phyloP scores from a whole-genome alignment of 2,113 vertebrate genomes.

The Ariopsis seemanni region DNA sequence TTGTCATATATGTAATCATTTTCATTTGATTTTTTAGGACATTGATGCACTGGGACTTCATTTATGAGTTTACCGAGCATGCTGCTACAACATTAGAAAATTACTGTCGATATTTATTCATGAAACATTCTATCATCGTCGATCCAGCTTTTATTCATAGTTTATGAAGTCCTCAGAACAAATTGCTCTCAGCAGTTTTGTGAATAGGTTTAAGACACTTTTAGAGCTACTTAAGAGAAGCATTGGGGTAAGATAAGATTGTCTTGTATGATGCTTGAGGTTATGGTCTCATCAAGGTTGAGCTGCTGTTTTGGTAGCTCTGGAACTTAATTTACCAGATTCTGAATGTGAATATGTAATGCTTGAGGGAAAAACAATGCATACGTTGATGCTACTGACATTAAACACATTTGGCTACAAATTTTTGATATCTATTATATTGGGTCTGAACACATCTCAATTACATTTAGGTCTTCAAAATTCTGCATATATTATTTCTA shows the following conservation, averaged over 20 bases:
- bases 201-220: background rate
- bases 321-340: background rate
- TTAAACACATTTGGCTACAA: background rate
- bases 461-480: background rate
- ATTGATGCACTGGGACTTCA: background rate
- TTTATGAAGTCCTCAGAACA: background rate
- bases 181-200: background rate
- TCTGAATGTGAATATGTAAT: background rate
- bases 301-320: background rate
- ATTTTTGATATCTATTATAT: background rate
- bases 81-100: background rate
- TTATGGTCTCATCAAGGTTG: background rate
- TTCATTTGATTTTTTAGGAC: background rate
- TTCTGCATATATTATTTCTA: background rate
- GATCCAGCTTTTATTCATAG: background rate
- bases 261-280: background rate
- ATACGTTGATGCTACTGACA: background rate
- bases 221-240: background rate
- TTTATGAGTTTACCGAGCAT: background rate
- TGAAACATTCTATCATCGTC: background rate
- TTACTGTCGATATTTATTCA: background rate
- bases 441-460: background rate
- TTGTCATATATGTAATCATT: background rate
- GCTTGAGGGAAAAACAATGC: background rate
- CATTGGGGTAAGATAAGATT: background rate